Percentiles rank a stretch among this genome's conserved stretches.
These are phyloP conservation scores for Cephalopholis sonnerati DNA, from an alignment of 2,113 vertebrate genomes.

Conservation along the genomic window DNA sequence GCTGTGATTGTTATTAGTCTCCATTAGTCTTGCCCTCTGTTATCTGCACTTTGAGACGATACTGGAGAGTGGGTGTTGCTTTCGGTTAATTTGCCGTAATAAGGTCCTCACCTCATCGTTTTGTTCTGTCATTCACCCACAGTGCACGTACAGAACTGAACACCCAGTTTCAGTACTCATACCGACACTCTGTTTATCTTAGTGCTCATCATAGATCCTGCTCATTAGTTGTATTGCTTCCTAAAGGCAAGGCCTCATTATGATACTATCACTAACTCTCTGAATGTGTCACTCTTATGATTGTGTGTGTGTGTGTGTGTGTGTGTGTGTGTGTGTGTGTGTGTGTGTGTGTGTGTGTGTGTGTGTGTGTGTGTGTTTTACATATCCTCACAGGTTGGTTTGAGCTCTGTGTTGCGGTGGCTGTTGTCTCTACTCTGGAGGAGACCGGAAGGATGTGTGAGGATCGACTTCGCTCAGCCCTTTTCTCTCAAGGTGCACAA, in stretches of 20 bases:
- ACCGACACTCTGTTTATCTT: slow-evolving; percentile 39
- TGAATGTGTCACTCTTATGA: slow-evolving; percentile 2
- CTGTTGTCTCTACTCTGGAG: slow-evolving; percentile 62
- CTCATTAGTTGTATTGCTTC: slow-evolving; percentile 57
- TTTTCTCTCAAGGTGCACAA: slow-evolving; percentile 91
- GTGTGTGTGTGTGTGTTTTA: not conserved
- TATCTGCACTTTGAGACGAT: slow-evolving; percentile 49
- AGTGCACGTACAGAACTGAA: slow-evolving; percentile 13
- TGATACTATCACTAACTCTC: slow-evolving; percentile 26
- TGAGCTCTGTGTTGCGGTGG: slow-evolving; percentile 61
- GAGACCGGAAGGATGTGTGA: slow-evolving; percentile 75
- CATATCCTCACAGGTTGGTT: slow-evolving; percentile 62
- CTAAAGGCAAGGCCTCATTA: slow-evolving; percentile 47
- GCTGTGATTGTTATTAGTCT: slow-evolving; percentile 53
- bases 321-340: not conserved
- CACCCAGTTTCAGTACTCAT: slow-evolving; percentile 18
- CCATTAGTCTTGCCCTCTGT: slow-evolving; percentile 58
- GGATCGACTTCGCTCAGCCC: slow-evolving; percentile 90
- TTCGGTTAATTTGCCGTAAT: slow-evolving; percentile 68
- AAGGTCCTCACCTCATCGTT: slow-evolving; percentile 60
- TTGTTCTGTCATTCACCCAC: slow-evolving; percentile 53
- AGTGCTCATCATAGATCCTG: slow-evolving; percentile 38
- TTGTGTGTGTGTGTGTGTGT: not conserved
- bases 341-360: slow-evolving; percentile 1
- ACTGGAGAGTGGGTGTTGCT: slow-evolving; percentile 59